These are phyloP conservation scores for Drosophila elegans DNA, from an alignment of 1,140 invertebrate species.

Conservation along the genomic window DNA sequence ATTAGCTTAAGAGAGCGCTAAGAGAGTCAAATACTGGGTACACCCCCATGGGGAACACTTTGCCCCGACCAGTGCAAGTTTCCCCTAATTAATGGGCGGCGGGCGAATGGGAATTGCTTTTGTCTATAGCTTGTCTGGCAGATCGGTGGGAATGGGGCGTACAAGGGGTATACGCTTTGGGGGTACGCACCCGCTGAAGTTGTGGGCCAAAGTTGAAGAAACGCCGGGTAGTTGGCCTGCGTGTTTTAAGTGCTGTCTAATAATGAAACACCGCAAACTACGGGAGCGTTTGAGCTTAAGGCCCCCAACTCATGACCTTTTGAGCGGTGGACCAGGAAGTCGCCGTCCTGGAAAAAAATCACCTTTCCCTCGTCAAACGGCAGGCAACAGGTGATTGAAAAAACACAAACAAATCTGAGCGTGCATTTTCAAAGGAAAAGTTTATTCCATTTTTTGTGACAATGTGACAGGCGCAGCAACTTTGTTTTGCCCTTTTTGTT, in stretches of 20 bases:
- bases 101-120: constrained; percentile 22
- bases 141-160: neutral
- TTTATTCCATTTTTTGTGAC: constrained; percentile 67
- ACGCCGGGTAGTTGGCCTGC: constrained; percentile 37
- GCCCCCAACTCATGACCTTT: constrained; percentile 10
- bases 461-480: constrained; percentile 56
- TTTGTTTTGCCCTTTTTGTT: constrained; percentile 32
- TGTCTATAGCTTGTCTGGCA: constrained; percentile 32
- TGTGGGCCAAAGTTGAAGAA: constrained; percentile 15
- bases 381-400: constrained; percentile 45
- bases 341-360: neutral
- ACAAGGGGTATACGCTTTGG: neutral
- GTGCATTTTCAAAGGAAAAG: constrained; percentile 56
- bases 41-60: constrained; percentile 29
- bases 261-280: constrained; percentile 27
- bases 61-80: neutral
- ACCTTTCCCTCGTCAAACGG: neutral
- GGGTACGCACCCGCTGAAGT: neutral
- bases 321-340: constrained; percentile 19
- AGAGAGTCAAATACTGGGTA: constrained; percentile 54
- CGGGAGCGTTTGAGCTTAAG: neutral
- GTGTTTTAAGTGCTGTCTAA: constrained; percentile 49
- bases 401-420: constrained; percentile 1
- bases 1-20: constrained; percentile 34
- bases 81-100: constrained; percentile 12